Evolutionary conservation across 2,797 vertebrate species (phyloP), one percentile per base, ranked within the genome.

Genomic region (Lepus oiostolus): DNA sequence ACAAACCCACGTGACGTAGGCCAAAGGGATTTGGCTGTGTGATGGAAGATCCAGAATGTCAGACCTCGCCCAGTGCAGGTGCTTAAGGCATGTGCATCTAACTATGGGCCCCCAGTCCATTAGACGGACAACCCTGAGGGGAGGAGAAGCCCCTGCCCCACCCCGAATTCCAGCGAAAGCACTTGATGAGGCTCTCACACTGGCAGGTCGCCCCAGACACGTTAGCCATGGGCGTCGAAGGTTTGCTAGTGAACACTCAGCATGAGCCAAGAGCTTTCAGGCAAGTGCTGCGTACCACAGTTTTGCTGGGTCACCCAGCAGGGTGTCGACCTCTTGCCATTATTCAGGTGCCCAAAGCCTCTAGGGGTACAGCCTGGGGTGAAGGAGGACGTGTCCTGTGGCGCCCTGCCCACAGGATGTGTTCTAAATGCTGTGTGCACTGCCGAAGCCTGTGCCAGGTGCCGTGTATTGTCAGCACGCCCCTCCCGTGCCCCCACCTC

Each of bases 61-160:
- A 32, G 22, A 35, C 67, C 26, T 28, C 4, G 14, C 26, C 17
- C 4, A 47, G 0, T 11, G 11, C 22, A 12, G 26, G 24, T 1
- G 12, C 35, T 38, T 30, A 5, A 17, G 2, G 5, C 0, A 0
- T 26, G n/a, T 10, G 22, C 38, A 13, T 22, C 47, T n/a, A n/a
- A n/a, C n/a, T 50, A 52, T 30, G 10, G 8, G 9, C 63, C 76
- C 67, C 50, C 52, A 70, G 30, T 63, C 58, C 54, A 9, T 21
- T 14, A 14, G 22, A n/a, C n/a, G n/a, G n/a, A 71, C 52, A 62
- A 9, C 19, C 22, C 83, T 28, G 3, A 21, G 26, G 28, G 38
- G 50, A 71, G 77, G 42, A 63, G n/a, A 28, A 24, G 30, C n/a
- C 54, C 60, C 54, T n/a, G 4, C 4, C 28, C 32, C 0, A 0